A percentile compares a stretch with the other conserved stretches of the same genome.
phyloP scores from a whole-genome alignment of 2,797 vertebrate species.

The Pogonophryne albipinna region DNA sequence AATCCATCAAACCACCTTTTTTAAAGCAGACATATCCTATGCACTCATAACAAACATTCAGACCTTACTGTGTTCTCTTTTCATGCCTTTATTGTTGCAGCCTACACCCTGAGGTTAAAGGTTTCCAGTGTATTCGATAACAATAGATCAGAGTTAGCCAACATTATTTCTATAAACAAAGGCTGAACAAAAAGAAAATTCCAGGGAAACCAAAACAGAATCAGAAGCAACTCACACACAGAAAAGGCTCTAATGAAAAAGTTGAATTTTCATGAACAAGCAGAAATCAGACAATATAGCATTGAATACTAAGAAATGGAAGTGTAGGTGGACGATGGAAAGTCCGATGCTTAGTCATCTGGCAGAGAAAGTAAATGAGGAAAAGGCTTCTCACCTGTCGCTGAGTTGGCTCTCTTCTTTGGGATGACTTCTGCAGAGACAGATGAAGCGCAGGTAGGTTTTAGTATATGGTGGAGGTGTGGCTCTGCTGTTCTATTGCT shows the following conservation, averaged over 20 bases:
- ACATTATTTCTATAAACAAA: conserved; percentile 42
- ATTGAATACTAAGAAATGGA: not conserved
- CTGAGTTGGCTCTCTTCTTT: conserved; percentile 82
- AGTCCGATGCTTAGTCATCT: not conserved
- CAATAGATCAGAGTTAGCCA: conserved; percentile 18
- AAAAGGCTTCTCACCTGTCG: conserved; percentile 70
- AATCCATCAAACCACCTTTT: conserved; percentile 6
- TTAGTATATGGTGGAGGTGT: conserved; percentile 52
- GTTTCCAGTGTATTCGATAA: conserved; percentile 1
- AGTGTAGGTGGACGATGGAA: not conserved
- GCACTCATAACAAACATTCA: conserved; percentile 14
- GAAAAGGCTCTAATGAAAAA: not conserved
- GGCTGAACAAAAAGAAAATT: conserved; percentile 20
- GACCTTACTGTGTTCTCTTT: conserved; percentile 18
- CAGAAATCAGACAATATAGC: not conserved
- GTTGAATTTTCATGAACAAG: not conserved
- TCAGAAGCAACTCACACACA: conserved; percentile 4
- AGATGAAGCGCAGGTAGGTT: conserved; percentile 61
- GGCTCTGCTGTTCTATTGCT: conserved; percentile 52
- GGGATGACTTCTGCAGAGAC: conserved; percentile 77
- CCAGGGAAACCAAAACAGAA: conserved; percentile 9
- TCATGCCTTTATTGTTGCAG: conserved; percentile 29
- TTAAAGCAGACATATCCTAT: not conserved
- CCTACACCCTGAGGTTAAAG: conserved; percentile 35
- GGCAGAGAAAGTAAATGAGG: not conserved